A percentile compares a stretch with the other conserved stretches of the same genome.
These are phyloP conservation scores for Stigmatopora argus DNA, from an alignment of 2,113 vertebrate species.

Conservation along the genomic window DNA sequence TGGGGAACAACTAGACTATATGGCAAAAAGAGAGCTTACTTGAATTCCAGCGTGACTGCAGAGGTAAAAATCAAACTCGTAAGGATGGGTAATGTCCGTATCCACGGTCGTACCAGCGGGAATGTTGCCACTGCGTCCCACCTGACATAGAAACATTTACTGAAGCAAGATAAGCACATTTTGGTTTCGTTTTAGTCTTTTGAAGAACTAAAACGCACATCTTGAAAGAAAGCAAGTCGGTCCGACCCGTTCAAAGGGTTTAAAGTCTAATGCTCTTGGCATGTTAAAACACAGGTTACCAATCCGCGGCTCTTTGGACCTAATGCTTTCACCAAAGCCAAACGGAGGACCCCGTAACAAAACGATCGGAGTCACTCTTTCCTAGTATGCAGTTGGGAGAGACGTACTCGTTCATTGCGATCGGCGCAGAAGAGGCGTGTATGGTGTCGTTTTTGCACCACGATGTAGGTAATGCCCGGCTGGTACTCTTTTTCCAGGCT, in stretches of 20 bases:
- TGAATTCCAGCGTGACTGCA: conserved; percentile 99
- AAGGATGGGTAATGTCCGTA: conserved; percentile 95
- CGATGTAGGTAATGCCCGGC: conserved; percentile 98
- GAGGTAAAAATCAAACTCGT: conserved; percentile 99
- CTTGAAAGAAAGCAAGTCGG: conserved; percentile 17
- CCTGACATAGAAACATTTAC: conserved; percentile 61
- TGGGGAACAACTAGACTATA: neutral
- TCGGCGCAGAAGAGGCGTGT: conserved; percentile 97
- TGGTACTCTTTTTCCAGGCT: conserved; percentile 99
- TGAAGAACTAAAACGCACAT: conserved; percentile 44
- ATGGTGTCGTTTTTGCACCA: conserved; percentile 98
- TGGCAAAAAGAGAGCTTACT: conserved; percentile 61
- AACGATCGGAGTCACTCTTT: conserved; percentile 42
- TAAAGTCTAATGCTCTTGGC: no score
- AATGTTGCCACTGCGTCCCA: conserved; percentile 97
- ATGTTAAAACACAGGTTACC: conserved; percentile 20
- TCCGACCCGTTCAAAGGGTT: no score
- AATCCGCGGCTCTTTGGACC: conserved; percentile 41
- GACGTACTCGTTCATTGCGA: conserved; percentile 92
- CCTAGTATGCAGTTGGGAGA: neutral
- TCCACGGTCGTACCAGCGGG: conserved; percentile 97
- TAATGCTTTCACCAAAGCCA: conserved; percentile 57
- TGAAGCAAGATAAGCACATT: no score
- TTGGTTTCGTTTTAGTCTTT: no score
- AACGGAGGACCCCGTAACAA: conserved; percentile 36